Percentiles rank a stretch among this genome's conserved stretches.
phyloP scores from a whole-genome alignment of 2,113 vertebrate species.

The Microtus richardsoni region DNA sequence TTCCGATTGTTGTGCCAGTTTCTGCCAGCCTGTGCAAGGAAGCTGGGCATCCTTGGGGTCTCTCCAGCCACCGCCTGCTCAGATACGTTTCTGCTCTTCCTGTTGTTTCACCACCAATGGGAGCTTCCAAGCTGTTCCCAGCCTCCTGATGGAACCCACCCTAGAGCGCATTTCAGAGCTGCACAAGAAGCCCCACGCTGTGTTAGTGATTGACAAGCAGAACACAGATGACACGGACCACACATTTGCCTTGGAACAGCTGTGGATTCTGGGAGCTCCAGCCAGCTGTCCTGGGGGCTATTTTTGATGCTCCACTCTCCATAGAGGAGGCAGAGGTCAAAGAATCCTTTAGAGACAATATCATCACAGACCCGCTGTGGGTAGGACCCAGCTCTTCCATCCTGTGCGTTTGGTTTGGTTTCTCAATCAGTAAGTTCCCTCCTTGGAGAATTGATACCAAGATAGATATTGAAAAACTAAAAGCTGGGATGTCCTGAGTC shows the following conservation, averaged over 20 bases:
- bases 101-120: accelerated
- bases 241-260: slow-evolving; percentile 51
- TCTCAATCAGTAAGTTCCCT: background rate
- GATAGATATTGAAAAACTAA: background rate
- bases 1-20: background rate
- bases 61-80: accelerated
- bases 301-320: slow-evolving; percentile 43
- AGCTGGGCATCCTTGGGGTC: accelerated
- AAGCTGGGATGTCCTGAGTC: background rate
- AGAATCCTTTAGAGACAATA: background rate
- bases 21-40: no score
- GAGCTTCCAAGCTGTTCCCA: background rate
- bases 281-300: slow-evolving; percentile 25
- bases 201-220: background rate
- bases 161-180: background rate
- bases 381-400: background rate
- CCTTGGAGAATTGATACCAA: background rate
- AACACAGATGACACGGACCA: background rate
- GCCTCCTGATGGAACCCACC: background rate
- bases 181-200: background rate
- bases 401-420: background rate
- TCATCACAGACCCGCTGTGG: background rate
- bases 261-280: slow-evolving; percentile 21
- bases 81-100: background rate
- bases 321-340: background rate